Evolutionary conservation across 2,888 invertebrate genomes (phyloP).

Genomic region (Acanthosepion lycidas): DNA sequence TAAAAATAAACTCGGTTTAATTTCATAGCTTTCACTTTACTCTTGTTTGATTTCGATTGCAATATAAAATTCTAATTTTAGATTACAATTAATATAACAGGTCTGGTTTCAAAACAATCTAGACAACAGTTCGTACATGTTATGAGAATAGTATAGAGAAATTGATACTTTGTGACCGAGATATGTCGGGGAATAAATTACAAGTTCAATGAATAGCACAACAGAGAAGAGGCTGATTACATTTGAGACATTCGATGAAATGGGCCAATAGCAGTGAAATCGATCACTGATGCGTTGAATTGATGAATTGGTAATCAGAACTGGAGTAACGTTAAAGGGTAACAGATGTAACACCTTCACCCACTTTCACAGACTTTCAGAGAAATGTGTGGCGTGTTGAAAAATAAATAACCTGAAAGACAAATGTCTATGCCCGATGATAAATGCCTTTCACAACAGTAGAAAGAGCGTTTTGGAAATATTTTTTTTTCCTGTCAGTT

Average conservation of each 20-base stretch:
- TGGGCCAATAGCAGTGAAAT: not conserved
- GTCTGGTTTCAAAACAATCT: too few relatives aligned
- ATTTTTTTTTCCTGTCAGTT: too few relatives aligned
- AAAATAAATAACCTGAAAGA: not conserved
- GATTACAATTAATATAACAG: too few relatives aligned
- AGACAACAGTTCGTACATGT: too few relatives aligned
- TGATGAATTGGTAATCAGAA: not conserved
- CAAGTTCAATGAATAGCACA: not conserved
- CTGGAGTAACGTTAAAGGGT: not conserved
- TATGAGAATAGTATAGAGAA: not conserved
- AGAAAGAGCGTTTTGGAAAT: too few relatives aligned
- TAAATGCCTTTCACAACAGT: too few relatives aligned
- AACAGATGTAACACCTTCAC: not conserved
- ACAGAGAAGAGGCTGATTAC: not conserved
- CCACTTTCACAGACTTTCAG: not conserved
- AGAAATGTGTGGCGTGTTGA: not conserved
- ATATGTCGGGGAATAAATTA: not conserved
- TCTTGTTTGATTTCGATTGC: too few relatives aligned
- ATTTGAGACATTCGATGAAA: not conserved
- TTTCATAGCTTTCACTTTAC: too few relatives aligned
- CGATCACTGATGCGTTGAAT: not conserved
- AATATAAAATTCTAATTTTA: too few relatives aligned
- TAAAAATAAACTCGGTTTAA: too few relatives aligned
- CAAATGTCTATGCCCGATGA: not conserved
- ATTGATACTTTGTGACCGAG: slow-evolving; percentile 4